Base-by-base conservation (phyloP, 2,113 vertebrate species). In the Sturnira hondurensis region DNA sequence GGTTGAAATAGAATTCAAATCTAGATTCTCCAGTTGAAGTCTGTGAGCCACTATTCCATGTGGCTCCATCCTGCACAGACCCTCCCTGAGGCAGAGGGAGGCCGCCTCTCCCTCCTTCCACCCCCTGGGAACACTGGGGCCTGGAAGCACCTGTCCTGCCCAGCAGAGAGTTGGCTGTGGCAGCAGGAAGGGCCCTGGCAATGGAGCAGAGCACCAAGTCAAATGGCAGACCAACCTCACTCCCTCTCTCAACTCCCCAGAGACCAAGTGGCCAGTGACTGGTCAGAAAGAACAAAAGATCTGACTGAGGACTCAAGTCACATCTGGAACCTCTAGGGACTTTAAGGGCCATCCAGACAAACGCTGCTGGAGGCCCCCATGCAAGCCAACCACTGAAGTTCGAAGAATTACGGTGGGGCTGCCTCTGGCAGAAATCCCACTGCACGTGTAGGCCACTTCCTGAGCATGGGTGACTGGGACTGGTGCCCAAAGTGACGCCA, bases 311-410 rank as follows among this genome's bases (percentile, higher is more conserved):
- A 15, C 33, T 77, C 31, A 5, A 9, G 22, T 17, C 16, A 0
- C 1, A 0, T 14, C 47, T 58, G 63, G 54, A 43, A 45, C 58
- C 73, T 91, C 16, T 9, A 31, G 43, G 58, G 22, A 19, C 58
- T 94, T n/a, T 26, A 17, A 89, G 33, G 28, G 38, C 19, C 70
- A 71, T 38, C 13, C 4, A 47, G 16, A 63, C 4, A 43, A 73
- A 26, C 3, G 16, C 9, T 10, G 58, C 93, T 24, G n/a, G 54
- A 63, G 28, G 52, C 31, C 17, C 65, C 61, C 24, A n/a, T 83
- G 31, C 73, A 58, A 31, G 41, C 45, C 20, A 45, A 33, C 13
- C 3, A 2, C 5, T 13, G 0, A 19, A 8, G 14, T 1, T 0
- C 28, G 24, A 19, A 15, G 58, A 50, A 26, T 24, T 31, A 45